Base-by-base conservation (phyloP, 2,888 invertebrate species). In the Microctonus aethiopoides region DNA sequence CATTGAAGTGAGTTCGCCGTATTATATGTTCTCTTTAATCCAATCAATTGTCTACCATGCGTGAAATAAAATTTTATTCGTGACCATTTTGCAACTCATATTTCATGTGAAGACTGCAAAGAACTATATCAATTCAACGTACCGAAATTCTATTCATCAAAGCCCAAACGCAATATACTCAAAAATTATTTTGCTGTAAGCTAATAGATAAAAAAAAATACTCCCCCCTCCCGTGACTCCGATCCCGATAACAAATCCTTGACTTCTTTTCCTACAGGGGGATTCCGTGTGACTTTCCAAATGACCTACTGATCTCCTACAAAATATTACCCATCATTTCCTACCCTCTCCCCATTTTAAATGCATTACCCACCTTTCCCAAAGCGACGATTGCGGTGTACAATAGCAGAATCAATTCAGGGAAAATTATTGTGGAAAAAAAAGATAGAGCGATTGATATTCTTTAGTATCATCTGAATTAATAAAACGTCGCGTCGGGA, bases 141-240 rank as follows among this genome's bases (percentile, higher is more conserved):
- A 13, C 7, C 11, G 1, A 36, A 36, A 10, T 41, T 13, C 4
- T 3, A n/a, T 13, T 41, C 3, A n/a, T 13, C 4, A 4, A 16
- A 46, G n/a, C 9, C 16, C 16, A 9, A 46, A n/a, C 20, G 9
- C 16, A 46, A 16, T 46, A 46, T 16, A n/a, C 1, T n/a, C 13
- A 16, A 41, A 41, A 41, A n/a, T 41, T n/a, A n/a, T 2, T 4
- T n/a, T 46, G 16, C 13, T n/a, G 4, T 13, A n/a, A n/a, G n/a
- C n/a, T n/a, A 22, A 52, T 5, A 24, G 7, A 54, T 20, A 26
- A 11, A 11, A 26, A 24, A 29, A 54, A 6, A 54, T 54, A 74
- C 79, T 79, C 84, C 85, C 46, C 85, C 85, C 85, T 84, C 84
- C 85, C 83, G 84, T 84, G 83, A 73, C 79, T 83, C 84, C 81